These are phyloP conservation scores for Corvus hawaiiensis DNA, from an alignment of 2,113 vertebrate species.

Conservation along the genomic window DNA sequence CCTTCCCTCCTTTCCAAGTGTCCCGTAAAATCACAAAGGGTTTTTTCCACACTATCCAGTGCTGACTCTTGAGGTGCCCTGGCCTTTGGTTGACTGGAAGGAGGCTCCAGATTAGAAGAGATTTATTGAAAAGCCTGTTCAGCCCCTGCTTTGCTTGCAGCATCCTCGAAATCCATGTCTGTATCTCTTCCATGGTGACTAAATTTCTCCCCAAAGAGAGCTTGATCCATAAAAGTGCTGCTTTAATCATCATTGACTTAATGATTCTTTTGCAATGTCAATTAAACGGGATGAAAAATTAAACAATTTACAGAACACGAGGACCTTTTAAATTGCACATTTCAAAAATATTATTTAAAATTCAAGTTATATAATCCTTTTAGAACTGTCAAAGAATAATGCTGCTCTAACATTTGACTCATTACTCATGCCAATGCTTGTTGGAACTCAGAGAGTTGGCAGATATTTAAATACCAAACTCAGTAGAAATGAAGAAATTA, in stretches of 20 bases:
- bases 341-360: constrained; percentile 63
- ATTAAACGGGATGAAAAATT: constrained; percentile 54
- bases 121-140: background rate
- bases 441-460: constrained; percentile 64
- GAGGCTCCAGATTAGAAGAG: background rate
- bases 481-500: constrained; percentile 61
- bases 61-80: background rate
- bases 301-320: constrained; percentile 47
- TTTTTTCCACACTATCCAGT: background rate
- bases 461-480: constrained; percentile 68
- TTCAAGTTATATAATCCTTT: constrained; percentile 66
- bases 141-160: background rate
- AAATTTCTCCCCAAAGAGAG: constrained; percentile 37
- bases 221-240: constrained; percentile 32
- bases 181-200: background rate
- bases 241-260: constrained; percentile 33
- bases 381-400: constrained; percentile 71
- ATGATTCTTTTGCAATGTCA: constrained; percentile 43
- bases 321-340: constrained; percentile 70
- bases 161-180: background rate
- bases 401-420: constrained; percentile 64
- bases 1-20: background rate
- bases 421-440: constrained; percentile 66
- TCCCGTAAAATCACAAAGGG: background rate
- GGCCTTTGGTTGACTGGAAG: background rate